Base-by-base conservation (phyloP, 2,113 vertebrate species). In the Pogona vitticeps region DNA sequence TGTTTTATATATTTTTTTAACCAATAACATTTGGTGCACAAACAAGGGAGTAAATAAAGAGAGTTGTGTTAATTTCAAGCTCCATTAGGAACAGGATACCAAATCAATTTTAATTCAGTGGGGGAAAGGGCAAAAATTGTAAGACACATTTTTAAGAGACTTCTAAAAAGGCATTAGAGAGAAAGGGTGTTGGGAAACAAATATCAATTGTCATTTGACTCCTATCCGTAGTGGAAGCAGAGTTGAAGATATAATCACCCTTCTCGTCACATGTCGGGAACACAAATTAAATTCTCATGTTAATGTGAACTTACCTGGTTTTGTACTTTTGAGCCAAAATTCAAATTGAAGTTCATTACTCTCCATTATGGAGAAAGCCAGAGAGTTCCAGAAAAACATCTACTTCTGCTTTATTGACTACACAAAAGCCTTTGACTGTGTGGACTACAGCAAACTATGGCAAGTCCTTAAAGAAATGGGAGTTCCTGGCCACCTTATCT, bases 41-140 rank as follows among this genome's bases (percentile, higher is more conserved):
- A 87, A 87, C 72, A 75, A 59, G 80, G 46, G 80, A n/a, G 86
- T 77, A 83, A 87, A 87, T 82, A 87, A 82, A 87, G 71, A 82
- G 71, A 83, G 86, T 77, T 68, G 80, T 83, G 70, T 70, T 36
- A 56, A 90, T 88, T 90, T 91, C 81, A 90, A 92, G 79, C 84
- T 89, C 70, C 36, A 8, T 1, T 46, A 92, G 87, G 83, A 93
- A 88, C 10, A 58, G 61, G 78, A 86, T 80, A 91, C 89, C 18
- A 85, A 91, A 93, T 79, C 72, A 71, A 84, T 82, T 84, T 75
- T 75, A 73, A 85, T 63, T 73, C 90, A 88, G 88, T 12, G 4
- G 9, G 38, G n/a, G n/a, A 76, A 40, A 0, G 38, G 2, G 0
- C 3, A n/a, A 80, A 83, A 14, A n/a, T 56, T 76, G 56, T 14